Evolutionary conservation across 2,113 vertebrate genomes (phyloP).

Genomic region (Panthera leo): DNA sequence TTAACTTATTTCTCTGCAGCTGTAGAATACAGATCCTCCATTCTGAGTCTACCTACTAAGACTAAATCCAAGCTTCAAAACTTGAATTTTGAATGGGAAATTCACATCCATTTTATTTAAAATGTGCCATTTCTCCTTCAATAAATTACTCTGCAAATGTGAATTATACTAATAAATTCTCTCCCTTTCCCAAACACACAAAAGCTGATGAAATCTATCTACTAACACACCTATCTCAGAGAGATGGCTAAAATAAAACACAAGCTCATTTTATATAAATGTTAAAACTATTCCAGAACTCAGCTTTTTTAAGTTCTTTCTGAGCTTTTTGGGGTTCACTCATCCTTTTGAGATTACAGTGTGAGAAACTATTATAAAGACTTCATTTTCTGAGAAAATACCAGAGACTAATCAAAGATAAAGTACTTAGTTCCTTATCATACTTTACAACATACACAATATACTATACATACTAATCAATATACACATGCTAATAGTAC

Average conservation of each 20-base stretch:
- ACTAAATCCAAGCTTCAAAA: constrained; percentile 4
- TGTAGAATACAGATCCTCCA: neutral
- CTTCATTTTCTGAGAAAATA: neutral
- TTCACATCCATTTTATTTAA: neutral
- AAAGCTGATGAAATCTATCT: constrained; percentile 9
- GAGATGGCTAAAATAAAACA: neutral
- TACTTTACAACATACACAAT: neutral
- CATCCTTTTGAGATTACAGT: neutral
- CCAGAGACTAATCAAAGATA: neutral
- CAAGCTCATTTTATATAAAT: neutral
- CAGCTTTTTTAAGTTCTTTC: neutral
- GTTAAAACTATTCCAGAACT: neutral
- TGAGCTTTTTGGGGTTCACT: neutral
- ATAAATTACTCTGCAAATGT: neutral
- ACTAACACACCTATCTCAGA: neutral
- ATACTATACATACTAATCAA: neutral
- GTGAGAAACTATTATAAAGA: neutral
- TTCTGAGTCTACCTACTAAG: neutral
- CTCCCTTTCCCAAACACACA: neutral
- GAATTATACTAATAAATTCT: neutral
- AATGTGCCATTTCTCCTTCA: neutral
- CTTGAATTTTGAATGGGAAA: too few species aligned
- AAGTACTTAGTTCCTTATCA: neutral
- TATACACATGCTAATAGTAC: neutral
- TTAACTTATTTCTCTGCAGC: neutral